These are phyloP conservation scores for Chromobotia macracanthus DNA, from an alignment of 2,797 vertebrate species.

Conservation along the genomic window DNA sequence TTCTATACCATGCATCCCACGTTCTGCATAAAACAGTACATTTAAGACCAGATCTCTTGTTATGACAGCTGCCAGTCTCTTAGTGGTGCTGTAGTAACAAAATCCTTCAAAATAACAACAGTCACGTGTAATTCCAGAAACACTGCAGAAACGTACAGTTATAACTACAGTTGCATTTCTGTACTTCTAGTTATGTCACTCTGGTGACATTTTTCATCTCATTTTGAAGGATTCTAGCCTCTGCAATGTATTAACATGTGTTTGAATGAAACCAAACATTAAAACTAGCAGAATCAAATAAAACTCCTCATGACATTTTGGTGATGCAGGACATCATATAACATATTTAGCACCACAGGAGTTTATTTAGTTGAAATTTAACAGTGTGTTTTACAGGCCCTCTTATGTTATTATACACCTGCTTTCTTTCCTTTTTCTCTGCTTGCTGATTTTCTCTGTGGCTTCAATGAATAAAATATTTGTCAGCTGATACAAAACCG, in stretches of 20 bases:
- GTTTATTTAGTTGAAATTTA: constrained; percentile 24
- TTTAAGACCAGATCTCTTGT: not conserved
- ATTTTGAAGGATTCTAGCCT: too few relatives aligned
- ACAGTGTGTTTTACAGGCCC: constrained; percentile 19
- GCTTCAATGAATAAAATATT: not conserved
- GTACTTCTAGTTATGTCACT: not conserved
- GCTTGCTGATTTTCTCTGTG: constrained; percentile 13
- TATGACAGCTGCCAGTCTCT: constrained; percentile 18
- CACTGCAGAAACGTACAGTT: too few relatives aligned
- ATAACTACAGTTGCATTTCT: too few relatives aligned
- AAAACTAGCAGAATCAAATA: too few relatives aligned
- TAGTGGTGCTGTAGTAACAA: not conserved
- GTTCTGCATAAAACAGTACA: not conserved
- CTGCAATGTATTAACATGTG: too few relatives aligned
- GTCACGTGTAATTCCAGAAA: not conserved
- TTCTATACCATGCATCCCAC: not conserved
- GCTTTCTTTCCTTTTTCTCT: constrained; percentile 1
- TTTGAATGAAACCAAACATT: too few relatives aligned
- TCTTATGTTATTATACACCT: constrained; percentile 25
- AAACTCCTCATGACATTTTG: not conserved
- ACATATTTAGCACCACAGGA: not conserved
- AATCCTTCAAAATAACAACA: not conserved
- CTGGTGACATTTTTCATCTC: too few relatives aligned
- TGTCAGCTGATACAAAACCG: not conserved
- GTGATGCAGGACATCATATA: too few relatives aligned